These are phyloP conservation scores for Polydrusus tereticollis DNA, from an alignment of 2,888 invertebrate genomes.

Conservation along the genomic window DNA sequence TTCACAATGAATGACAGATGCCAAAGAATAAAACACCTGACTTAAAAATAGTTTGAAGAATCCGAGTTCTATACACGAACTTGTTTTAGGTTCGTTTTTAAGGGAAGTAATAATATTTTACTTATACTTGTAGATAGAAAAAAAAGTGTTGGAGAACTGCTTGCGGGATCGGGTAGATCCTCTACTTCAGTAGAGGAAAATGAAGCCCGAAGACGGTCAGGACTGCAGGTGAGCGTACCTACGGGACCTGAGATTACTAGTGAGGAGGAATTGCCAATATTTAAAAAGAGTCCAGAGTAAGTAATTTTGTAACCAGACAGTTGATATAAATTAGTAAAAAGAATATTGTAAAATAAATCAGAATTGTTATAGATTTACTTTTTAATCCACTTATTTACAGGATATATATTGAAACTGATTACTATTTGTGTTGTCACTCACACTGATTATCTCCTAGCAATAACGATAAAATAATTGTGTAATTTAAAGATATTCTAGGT, in stretches of 20 bases:
- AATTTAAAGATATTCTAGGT: not conserved
- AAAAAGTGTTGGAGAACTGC: conserved; percentile 14
- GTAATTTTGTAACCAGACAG: not conserved
- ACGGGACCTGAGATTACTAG: conserved; percentile 10
- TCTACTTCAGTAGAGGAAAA: not conserved
- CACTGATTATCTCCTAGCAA: not conserved
- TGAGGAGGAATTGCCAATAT: conserved; percentile 29
- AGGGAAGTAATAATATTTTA: no score
- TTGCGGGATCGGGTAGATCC: conserved; percentile 7
- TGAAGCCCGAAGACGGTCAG: conserved; percentile 31
- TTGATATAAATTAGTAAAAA: no score
- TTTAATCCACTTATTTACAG: not conserved
- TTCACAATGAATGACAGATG: no score
- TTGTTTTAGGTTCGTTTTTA: no score
- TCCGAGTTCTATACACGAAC: no score
- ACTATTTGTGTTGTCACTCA: conserved; percentile 31
- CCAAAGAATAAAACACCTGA: no score
- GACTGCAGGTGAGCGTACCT: conserved; percentile 35
- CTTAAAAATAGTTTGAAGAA: no score
- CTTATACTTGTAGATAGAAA: conserved; percentile 10
- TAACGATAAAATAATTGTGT: not conserved
- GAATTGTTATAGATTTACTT: not conserved
- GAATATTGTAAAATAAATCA: not conserved
- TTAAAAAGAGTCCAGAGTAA: conserved; percentile 38
- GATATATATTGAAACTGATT: conserved; percentile 17